These are phyloP conservation scores for Numida meleagris DNA, from an alignment of 2,113 vertebrate genomes.

Conservation along the genomic window DNA sequence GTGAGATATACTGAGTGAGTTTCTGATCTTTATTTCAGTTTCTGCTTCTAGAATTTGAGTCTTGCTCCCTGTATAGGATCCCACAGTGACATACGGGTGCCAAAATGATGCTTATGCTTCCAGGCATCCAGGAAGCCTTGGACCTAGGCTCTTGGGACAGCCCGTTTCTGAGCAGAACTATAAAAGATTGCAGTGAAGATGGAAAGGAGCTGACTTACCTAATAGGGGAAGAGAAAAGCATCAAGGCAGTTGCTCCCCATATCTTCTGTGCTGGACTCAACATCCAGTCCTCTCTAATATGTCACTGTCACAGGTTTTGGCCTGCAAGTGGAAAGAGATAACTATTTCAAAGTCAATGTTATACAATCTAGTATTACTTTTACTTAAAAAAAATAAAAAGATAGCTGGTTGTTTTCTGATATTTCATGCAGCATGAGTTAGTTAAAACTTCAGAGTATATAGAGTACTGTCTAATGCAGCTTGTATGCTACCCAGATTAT, in stretches of 20 bases:
- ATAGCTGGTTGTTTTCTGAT: not conserved
- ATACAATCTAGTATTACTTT: not conserved
- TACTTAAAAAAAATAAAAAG: not conserved
- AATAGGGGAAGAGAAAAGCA: not conserved
- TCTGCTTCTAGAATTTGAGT: not conserved
- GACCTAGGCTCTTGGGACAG: not conserved
- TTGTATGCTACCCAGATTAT: not conserved
- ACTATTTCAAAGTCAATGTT: accelerated
- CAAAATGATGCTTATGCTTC: not conserved
- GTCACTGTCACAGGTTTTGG: no score
- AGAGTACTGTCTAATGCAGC: not conserved
- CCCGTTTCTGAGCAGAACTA: not conserved
- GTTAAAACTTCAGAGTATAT: not conserved
- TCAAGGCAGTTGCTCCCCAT: not conserved
- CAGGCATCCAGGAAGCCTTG: not conserved
- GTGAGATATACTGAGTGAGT: not conserved
- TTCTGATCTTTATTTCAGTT: not conserved
- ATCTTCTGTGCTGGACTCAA: not conserved
- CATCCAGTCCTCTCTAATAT: no score
- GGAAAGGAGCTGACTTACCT: not conserved
- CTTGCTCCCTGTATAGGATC: not conserved
- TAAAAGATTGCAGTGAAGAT: no score
- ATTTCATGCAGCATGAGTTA: not conserved
- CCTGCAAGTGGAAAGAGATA: not conserved
- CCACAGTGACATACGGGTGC: not conserved